Conservation (phyloP, 2,113 vertebrate species). For the Hydropotes inermis region DNA sequence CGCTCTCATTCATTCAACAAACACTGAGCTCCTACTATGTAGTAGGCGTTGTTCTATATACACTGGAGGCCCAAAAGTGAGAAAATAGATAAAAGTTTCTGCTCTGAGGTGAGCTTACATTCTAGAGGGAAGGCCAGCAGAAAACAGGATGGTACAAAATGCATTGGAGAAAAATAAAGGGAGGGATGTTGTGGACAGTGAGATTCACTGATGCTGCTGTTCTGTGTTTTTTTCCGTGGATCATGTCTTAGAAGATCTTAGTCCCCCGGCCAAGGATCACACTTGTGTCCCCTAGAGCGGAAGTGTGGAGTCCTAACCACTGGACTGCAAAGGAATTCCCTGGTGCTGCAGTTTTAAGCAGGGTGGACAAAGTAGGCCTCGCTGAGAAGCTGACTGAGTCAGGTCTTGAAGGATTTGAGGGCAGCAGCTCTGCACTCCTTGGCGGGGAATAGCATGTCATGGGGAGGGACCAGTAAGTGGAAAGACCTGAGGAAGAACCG, state of each 20-base stretch:
- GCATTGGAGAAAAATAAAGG: background rate
- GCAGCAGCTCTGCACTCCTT: background rate
- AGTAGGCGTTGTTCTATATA: background rate
- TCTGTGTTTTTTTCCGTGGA: background rate
- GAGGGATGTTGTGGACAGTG: background rate
- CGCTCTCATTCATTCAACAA: background rate
- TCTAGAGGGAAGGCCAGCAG: background rate
- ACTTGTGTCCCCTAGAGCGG: fast-evolving
- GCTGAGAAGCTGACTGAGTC: background rate
- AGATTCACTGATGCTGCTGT: background rate
- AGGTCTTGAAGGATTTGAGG: background rate
- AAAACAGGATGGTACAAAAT: background rate
- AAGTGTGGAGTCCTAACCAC: background rate
- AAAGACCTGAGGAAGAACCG: background rate
- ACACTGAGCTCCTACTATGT: background rate
- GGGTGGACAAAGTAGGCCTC: background rate
- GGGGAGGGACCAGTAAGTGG: background rate
- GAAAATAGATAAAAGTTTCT: background rate
- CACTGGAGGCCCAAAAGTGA: background rate
- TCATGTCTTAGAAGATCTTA: background rate
- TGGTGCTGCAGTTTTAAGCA: background rate
- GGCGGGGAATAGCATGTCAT: background rate
- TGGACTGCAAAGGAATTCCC: background rate
- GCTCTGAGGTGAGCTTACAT: background rate
- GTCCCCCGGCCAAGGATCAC: background rate